Base-by-base conservation (phyloP, 2,888 invertebrate genomes). In the Synanthedon vespiformis region DNA sequence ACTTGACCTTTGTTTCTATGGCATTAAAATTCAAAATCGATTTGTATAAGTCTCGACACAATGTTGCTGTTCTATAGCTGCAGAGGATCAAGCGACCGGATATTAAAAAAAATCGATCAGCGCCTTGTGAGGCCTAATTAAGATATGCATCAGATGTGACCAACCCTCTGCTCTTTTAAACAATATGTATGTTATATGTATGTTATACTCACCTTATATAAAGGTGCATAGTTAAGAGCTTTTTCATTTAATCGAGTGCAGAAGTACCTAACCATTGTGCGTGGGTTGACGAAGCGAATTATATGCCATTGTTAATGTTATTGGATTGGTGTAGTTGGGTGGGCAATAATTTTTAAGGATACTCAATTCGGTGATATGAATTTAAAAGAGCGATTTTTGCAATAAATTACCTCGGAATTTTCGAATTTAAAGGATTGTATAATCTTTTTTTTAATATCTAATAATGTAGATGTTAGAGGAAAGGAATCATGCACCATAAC, bases 91-190 rank as follows among this genome's bases (percentile, higher is more conserved):
- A 59, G 53, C 72, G 70, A 62, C 65, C 72, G 71, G 71, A 74
- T 73, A 74, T 65, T 66, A 70, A 77, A 78, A 74, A 78, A 77
- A 68, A 67, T 66, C 67, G 68, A 68, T 68, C 70, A 67, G 71
- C 85, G 74, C 74, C 81, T 74, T 87, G 87, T 87, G 87, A 63
- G 87, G 87, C 74, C 85, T 85, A 86, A 87, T 87, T 87, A 87
- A 86, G 87, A 87, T 87, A 84, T 86, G 85, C 82, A 84, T 83
- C 70, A 76, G 77, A 79, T 72, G 74, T 65, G 71, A 64, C 73
- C 74, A 68, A 66, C 84, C 82, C 84, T 80, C 75, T 73, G 73
- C 74, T 75, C 74, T 72, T 74, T 69, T 71, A 72, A 70, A 63
- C 71, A 72, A 75, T 76, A 81, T 83, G 34, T 83, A 81, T 80